A percentile compares a stretch with the other conserved stretches of the same genome.
These are phyloP conservation scores for Rhopilema esculentum DNA, from an alignment of 30 jellyfish, hydroid and myxozoan species.

Conservation along the genomic window DNA sequence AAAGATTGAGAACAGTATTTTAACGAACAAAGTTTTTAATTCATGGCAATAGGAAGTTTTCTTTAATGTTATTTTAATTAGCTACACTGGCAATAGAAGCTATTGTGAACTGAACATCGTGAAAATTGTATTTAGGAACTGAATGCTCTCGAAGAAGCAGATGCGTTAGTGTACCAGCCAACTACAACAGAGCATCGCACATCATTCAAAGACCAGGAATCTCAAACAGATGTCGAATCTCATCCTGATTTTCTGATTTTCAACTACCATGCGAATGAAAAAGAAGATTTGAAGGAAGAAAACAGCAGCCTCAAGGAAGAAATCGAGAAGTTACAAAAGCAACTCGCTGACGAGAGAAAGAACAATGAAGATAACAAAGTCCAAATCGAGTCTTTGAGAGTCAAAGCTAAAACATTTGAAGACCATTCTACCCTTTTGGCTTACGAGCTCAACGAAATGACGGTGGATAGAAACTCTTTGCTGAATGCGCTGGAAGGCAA, in stretches of 20 bases:
- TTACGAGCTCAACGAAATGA: background rate
- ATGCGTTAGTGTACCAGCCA: background rate
- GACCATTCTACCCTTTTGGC: constrained; percentile 7
- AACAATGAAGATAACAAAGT: background rate
- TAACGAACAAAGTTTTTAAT: too few species aligned
- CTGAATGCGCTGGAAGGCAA: background rate
- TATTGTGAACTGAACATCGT: too few species aligned
- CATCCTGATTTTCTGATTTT: background rate
- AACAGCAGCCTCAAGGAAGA: background rate
- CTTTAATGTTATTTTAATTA: too few species aligned
- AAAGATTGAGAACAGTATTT: too few species aligned
- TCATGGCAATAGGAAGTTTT: too few species aligned
- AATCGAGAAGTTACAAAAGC: background rate
- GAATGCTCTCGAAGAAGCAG: background rate
- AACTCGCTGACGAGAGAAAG: background rate
- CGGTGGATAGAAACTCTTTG: background rate
- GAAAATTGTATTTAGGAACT: too few species aligned
- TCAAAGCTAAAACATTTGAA: constrained; percentile 4
- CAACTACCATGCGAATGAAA: background rate
- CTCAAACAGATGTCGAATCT: background rate
- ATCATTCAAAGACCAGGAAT: background rate
- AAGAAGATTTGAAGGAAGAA: background rate
- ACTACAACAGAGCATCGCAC: background rate
- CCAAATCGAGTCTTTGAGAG: background rate
- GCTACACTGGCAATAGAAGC: too few species aligned